phyloP scores from a whole-genome alignment of 2,113 vertebrate genomes.

The Centropristis striata region DNA sequence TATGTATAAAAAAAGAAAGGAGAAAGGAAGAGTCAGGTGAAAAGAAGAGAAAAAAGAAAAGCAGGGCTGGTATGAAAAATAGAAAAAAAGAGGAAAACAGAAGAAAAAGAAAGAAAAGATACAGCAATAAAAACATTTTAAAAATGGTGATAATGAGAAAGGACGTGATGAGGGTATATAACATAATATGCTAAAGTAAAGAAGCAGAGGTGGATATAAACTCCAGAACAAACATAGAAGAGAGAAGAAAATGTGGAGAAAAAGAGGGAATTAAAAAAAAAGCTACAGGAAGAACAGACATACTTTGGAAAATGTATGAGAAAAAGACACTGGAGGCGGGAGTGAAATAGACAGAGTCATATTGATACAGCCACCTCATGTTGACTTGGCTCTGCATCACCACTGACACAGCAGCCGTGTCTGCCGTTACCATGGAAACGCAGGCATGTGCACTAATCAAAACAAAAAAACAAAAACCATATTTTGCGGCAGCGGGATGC shows the following conservation, averaged over 20 bases:
- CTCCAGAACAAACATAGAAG: background rate
- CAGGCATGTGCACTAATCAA: conserved; percentile 55
- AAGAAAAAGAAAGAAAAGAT: background rate
- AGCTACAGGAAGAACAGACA: background rate
- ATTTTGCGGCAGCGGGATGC: conserved; percentile 65
- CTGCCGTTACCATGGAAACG: conserved; percentile 60
- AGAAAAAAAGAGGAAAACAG: too few species aligned
- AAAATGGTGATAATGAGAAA: background rate
- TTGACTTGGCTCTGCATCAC: conserved; percentile 56
- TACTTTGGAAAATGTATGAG: conserved; percentile 16
- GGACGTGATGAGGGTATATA: background rate
- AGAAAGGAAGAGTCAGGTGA: background rate
- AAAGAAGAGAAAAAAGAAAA: background rate
- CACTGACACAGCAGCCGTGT: conserved; percentile 51
- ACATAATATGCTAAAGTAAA: background rate
- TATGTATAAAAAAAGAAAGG: background rate
- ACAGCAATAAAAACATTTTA: background rate
- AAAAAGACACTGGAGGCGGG: conserved; percentile 10
- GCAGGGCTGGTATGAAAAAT: background rate
- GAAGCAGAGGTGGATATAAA: background rate
- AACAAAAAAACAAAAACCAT: conserved; percentile 68
- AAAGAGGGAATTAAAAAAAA: background rate
- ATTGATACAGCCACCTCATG: conserved; percentile 46
- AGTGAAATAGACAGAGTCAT: conserved; percentile 4
- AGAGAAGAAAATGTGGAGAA: background rate